Evolutionary conservation across 1,140 invertebrate species (phyloP).

Genomic region (Drosophila mojavensis): DNA sequence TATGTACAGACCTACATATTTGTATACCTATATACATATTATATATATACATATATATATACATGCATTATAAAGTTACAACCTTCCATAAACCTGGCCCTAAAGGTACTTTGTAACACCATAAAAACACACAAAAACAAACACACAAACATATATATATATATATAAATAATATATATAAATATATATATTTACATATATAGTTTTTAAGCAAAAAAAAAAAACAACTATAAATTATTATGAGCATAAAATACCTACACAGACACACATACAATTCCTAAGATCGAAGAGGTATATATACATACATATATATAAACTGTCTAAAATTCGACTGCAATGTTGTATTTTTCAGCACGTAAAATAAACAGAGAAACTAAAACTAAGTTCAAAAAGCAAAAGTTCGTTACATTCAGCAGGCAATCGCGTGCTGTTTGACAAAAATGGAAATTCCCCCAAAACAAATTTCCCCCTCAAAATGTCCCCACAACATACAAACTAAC

Average conservation of each 20-base stretch:
- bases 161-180: conserved; percentile 32
- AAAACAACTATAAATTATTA: conserved; percentile 31
- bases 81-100: conserved; percentile 1
- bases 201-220: conserved; percentile 53
- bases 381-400: conserved; percentile 35
- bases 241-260: conserved; percentile 20
- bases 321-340: conserved; percentile 38
- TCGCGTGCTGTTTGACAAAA: conserved; percentile 32
- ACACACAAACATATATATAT: conserved; percentile 34
- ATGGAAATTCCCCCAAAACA: background rate
- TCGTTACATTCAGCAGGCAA: conserved; percentile 49
- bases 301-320: background rate
- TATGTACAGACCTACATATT: conserved; percentile 40
- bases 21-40: conserved; percentile 21
- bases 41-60: conserved; percentile 11
- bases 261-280: conserved; percentile 18
- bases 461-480: conserved; percentile 4
- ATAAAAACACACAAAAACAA: conserved; percentile 2
- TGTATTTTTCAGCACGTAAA: conserved; percentile 52
- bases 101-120: background rate
- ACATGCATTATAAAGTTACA: conserved; percentile 39
- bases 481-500: conserved; percentile 11
- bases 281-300: background rate
- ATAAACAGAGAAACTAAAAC: conserved; percentile 23
- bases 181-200: conserved; percentile 55